These are phyloP conservation scores for Simalia tracyae DNA, from an alignment of 2,797 vertebrate species.

Conservation along the genomic window DNA sequence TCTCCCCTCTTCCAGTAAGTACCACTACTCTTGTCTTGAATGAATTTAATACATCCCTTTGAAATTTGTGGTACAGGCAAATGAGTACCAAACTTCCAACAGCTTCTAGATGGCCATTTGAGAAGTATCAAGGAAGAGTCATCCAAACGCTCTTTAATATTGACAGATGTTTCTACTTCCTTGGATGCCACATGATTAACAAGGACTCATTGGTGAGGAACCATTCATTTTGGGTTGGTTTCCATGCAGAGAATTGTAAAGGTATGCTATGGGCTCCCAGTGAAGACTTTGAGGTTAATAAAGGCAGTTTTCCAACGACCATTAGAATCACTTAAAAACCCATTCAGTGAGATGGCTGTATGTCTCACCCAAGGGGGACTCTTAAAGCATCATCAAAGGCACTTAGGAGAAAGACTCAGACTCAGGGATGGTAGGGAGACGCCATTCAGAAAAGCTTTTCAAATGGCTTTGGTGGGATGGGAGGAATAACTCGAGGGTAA, in stretches of 20 bases:
- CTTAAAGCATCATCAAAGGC: background rate
- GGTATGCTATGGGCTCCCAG: background rate
- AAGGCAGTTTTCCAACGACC: background rate
- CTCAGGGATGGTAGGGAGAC: background rate
- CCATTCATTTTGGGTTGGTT: background rate
- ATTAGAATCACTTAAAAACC: constrained; percentile 18
- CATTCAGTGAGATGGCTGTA: background rate
- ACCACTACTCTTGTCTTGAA: background rate
- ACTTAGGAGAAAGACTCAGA: background rate
- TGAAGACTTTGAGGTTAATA: background rate
- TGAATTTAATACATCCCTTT: background rate
- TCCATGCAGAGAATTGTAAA: accelerated
- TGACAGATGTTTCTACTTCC: background rate
- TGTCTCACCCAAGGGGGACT: background rate
- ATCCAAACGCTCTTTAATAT: background rate
- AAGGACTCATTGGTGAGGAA: background rate
- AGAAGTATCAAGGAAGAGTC: background rate
- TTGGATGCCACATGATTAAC: background rate
- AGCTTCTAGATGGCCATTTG: accelerated
- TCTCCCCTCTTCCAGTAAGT: background rate
- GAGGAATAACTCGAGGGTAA: background rate
- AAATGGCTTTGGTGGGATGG: background rate
- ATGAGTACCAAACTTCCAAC: background rate
- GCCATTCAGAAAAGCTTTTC: background rate
- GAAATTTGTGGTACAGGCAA: background rate